Evolutionary conservation across 2,113 vertebrate genomes (phyloP).

Genomic region (Thermophis baileyi): DNA sequence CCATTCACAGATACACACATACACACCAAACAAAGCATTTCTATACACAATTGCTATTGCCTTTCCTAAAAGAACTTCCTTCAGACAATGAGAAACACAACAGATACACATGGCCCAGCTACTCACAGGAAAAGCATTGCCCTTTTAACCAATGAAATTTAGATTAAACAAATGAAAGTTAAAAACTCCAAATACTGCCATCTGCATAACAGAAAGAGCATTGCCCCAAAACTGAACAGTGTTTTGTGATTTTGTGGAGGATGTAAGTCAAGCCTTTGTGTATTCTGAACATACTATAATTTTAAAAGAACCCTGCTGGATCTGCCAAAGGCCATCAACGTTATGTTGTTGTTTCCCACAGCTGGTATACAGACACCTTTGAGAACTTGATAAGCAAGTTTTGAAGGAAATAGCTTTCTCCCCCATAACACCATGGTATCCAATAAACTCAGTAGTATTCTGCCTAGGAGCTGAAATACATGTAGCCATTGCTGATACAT

Average conservation of each 20-base stretch:
- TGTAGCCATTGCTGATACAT: not conserved
- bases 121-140: conserved; percentile 40
- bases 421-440: not conserved
- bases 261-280: not conserved
- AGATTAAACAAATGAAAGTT: conserved; percentile 29
- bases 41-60: conserved; percentile 55
- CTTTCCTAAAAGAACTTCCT: conserved; percentile 55
- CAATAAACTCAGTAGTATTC: not conserved
- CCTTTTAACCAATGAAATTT: conserved; percentile 50
- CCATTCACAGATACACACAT: not conserved
- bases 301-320: not conserved
- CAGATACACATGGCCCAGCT: conserved; percentile 14
- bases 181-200: not conserved
- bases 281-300: not conserved
- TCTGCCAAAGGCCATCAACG: not conserved
- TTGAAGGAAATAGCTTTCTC: not conserved
- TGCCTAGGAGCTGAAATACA: not conserved
- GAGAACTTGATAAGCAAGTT: not conserved
- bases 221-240: no score
- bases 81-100: conserved; percentile 38
- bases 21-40: not conserved
- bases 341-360: not conserved
- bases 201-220: not conserved
- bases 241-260: not conserved
- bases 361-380: not conserved